Conservation (phyloP, 1,140 invertebrate genomes). For the Protaetia brevitarsis region DNA sequence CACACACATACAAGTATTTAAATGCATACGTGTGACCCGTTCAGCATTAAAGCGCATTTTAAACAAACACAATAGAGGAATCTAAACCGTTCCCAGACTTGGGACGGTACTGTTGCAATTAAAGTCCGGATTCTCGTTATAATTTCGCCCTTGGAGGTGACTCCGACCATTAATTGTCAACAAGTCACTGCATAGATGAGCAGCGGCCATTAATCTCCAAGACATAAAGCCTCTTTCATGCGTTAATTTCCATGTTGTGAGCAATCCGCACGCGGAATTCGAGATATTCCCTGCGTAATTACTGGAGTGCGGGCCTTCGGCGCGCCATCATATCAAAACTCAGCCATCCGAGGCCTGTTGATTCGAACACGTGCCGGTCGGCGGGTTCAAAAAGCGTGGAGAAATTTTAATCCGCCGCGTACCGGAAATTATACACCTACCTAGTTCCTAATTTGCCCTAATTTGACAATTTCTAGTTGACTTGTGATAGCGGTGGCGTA, state of each 20-base stretch:
- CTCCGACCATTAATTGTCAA: conserved; percentile 22
- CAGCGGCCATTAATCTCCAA: conserved; percentile 29
- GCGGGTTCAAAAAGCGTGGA: background rate
- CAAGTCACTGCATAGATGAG: conserved; percentile 23
- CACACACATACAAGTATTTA: too few species aligned
- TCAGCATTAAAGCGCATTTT: background rate
- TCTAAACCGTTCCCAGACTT: background rate
- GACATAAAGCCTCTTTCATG: conserved; percentile 31
- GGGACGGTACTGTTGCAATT: background rate
- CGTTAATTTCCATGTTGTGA: conserved; percentile 37
- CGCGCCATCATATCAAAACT: conserved; percentile 1
- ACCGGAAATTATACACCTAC: background rate
- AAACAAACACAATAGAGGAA: background rate
- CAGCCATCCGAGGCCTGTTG: conserved; percentile 21
- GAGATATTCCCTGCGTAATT: conserved; percentile 34
- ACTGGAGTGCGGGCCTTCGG: conserved; percentile 21
- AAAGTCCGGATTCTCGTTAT: conserved; percentile 1
- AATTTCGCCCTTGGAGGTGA: conserved; percentile 13
- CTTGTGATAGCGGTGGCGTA: background rate
- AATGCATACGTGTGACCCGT: background rate
- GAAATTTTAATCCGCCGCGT: conserved; percentile 20
- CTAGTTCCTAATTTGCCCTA: background rate
- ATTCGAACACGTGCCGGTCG: conserved; percentile 19
- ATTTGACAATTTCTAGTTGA: conserved; percentile 14
- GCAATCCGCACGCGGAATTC: conserved; percentile 35